Percentiles rank a stretch among this genome's conserved stretches.
Evolutionary conservation across 2,888 invertebrate genomes (phyloP).

Genomic region (Keiferia lycopersicella): DNA sequence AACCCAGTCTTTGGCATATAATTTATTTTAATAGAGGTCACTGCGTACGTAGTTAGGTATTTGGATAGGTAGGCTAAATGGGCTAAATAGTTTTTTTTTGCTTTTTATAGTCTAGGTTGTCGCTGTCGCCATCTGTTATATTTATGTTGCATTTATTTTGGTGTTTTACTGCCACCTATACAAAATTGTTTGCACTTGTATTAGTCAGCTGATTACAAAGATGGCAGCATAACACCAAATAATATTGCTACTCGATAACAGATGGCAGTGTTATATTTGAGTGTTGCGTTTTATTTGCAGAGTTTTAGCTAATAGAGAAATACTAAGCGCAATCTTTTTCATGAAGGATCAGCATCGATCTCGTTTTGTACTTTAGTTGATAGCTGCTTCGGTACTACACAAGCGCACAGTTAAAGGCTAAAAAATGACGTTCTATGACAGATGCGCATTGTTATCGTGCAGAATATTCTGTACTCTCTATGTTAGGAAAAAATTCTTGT

Average conservation of each 20-base stretch:
- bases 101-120: too few relatives aligned
- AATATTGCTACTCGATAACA: conserved; percentile 35
- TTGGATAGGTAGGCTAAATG: too few relatives aligned
- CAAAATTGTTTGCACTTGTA: not conserved
- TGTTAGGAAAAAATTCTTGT: conserved; percentile 62
- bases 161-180: not conserved
- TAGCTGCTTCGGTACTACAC: not conserved
- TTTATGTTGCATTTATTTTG: not conserved
- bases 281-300: not conserved
- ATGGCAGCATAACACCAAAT: not conserved
- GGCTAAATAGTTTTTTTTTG: too few relatives aligned
- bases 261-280: conserved; percentile 31
- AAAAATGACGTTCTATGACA: conserved; percentile 77
- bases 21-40: too few relatives aligned
- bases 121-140: too few relatives aligned
- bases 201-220: not conserved
- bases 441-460: conserved; percentile 72
- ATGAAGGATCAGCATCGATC: not conserved
- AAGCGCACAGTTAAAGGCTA: conserved; percentile 32
- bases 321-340: too few relatives aligned
- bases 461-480: conserved; percentile 67
- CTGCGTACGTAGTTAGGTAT: too few relatives aligned
- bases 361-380: not conserved
- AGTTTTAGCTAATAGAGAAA: not conserved
- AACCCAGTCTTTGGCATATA: too few relatives aligned